Base-by-base conservation (phyloP, 2,888 invertebrate genomes). In the Hermaeophaga mercurialis region DNA sequence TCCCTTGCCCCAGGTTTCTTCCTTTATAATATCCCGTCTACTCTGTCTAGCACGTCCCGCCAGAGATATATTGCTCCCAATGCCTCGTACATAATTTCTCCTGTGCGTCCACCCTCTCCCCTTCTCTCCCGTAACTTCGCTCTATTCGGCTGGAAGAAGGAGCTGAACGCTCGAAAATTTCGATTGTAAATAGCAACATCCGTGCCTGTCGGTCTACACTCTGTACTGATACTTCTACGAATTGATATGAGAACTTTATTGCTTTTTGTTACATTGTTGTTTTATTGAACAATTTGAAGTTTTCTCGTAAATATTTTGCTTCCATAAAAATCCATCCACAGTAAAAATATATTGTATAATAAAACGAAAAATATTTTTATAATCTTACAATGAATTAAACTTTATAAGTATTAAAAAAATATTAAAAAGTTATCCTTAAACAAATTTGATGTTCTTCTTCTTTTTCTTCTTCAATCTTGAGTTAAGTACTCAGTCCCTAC, bases 21-120 rank as follows among this genome's bases (percentile, higher is more conserved):
- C 74, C 74, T 73, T 75, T 77, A 77, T 77, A 77, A 77, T 76
- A 73, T 77, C 71, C 74, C 73, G 76, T 75, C 76, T 75, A 73
- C 75, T 73, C 75, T 71, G 77, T 78, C 78, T 78, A 73, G 78
- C 79, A 78, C 78, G 79, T 78, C 78, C 75, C 76, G 73, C 67
- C 56, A 61, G 67, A 75, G 77, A 79, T 76, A 76, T 78, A 79
- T 78, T 72, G 77, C 77, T 78, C 79, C 79, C 79, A 74, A 73
- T 75, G 78, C 78, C 75, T 77, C 77, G 77, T 79, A 77, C 78
- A 78, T 79, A 78, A 78, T 79, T 79, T 78, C 77, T 74, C 71
- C 66, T 66, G 71, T 72, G 68, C 70, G 70, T 66, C 65, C 63
- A 65, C 61, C 65, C 70, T 50, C 59, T 66, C 65, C 63, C 62